phyloP scores from a whole-genome alignment of 2,797 vertebrate species.

The Miopithecus talapoin region DNA sequence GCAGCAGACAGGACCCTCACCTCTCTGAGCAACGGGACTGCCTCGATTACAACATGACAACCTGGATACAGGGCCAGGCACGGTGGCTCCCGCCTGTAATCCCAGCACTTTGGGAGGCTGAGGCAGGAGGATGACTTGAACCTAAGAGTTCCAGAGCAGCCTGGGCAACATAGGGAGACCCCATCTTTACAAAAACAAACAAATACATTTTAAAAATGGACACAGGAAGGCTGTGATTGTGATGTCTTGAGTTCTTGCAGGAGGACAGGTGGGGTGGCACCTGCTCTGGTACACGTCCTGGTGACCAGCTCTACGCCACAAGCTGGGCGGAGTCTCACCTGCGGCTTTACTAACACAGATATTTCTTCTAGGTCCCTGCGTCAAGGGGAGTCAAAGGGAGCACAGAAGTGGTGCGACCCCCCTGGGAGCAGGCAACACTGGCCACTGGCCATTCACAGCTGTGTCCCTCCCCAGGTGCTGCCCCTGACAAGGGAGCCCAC shows the following conservation, averaged over 20 bases:
- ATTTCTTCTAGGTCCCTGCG: not conserved
- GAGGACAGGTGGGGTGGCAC: too few relatives aligned
- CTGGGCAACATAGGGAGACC: too few relatives aligned
- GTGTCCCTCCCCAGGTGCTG: too few relatives aligned
- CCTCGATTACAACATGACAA: fast-evolving
- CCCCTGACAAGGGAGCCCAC: too few relatives aligned
- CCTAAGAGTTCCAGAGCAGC: too few relatives aligned
- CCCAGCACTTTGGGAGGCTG: too few relatives aligned
- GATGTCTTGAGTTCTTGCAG: not conserved
- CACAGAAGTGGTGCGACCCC: fast-evolving
- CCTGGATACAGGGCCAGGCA: too few relatives aligned
- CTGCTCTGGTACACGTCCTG: not conserved
- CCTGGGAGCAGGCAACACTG: too few relatives aligned
- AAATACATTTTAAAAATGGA: too few relatives aligned
- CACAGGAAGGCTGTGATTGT: not conserved
- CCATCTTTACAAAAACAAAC: too few relatives aligned
- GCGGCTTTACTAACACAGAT: not conserved
- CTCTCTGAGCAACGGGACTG: fast-evolving
- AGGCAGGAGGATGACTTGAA: too few relatives aligned
- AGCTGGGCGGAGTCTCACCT: not conserved
- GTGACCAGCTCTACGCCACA: not conserved
- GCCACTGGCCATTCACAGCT: not conserved
- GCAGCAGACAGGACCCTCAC: not conserved
- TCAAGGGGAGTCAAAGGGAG: not conserved
- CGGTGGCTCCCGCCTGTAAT: too few relatives aligned